Base-by-base conservation (phyloP, 2,113 vertebrate species). In the Papio anubis region DNA sequence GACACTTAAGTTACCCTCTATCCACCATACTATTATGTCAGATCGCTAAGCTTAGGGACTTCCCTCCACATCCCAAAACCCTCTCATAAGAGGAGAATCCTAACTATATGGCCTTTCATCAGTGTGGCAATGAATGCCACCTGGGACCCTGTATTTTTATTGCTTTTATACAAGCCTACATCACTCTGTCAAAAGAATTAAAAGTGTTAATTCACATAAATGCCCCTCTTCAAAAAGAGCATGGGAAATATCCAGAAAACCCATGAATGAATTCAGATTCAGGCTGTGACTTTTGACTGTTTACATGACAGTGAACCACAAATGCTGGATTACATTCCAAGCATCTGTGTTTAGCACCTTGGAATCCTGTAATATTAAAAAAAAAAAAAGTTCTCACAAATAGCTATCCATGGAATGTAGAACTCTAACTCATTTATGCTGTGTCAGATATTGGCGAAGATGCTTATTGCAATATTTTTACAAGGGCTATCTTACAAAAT, bases 341-440 rank as follows among this genome's bases (percentile, higher is more conserved):
- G 30, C 7, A 35, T 84, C 6, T 21, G 87, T 87, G 23, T 92
- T 59, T 92, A 95, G 38, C 30, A 57, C 21, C 82, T 79, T 96
- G n/a, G 21, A 38, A 66, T 93, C 68, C 82, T 73, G 5, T 73
- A 88, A 75, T 68, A 76, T 52, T 86, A n/a, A 20, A 59, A 50
- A 59, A 20, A 59, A 70, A 84, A 9, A 68, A 79, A 57, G 8
- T 78, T 73, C 50, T 93, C 20, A 84, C 20, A 89, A 85, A 88
- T 82, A 94, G 59, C 57, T 85, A 94, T 66, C 45, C 38, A 93
- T 85, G 43, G 10, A 95, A 91, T 82, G 85, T 45, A 93, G 52
- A 89, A 73, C n/a, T 80, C 43, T 93, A 94, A 95, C 79, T 97
- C 13, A 30, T 48, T 78, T 96, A 17, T 91, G 66, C 35, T 91